Evolutionary conservation across 2,888 invertebrate species (phyloP).

Genomic region (Hoplodrina blanda): DNA sequence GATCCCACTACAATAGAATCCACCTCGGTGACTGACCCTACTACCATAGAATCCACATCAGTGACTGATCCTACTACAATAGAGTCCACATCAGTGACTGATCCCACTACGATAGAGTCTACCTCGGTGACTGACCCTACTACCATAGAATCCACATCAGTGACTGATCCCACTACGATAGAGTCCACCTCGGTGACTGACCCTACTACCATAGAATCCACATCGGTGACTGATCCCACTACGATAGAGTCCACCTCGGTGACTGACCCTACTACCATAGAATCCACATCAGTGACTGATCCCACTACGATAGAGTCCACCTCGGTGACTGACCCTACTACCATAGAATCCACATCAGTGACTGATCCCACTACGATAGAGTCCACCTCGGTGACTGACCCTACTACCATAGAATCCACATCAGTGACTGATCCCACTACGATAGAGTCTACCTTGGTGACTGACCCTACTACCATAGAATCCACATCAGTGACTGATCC

Average conservation of each 20-base stretch:
- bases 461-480: background rate
- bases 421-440: slow-evolving; percentile 5
- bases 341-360: slow-evolving; percentile 14
- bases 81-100: background rate
- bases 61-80: background rate
- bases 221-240: background rate
- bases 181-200: background rate
- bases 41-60: background rate
- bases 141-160: background rate
- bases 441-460: background rate
- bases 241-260: slow-evolving; percentile 19
- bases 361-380: slow-evolving; percentile 15
- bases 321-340: background rate
- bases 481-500: background rate
- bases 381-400: background rate
- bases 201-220: background rate
- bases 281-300: background rate
- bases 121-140: background rate
- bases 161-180: background rate
- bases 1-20: background rate
- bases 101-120: background rate
- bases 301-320: slow-evolving; percentile 8
- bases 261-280: background rate
- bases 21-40: background rate
- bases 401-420: slow-evolving; percentile 8